Base-by-base conservation (phyloP, 2,888 invertebrate genomes). In the Zelleria hepariella region DNA sequence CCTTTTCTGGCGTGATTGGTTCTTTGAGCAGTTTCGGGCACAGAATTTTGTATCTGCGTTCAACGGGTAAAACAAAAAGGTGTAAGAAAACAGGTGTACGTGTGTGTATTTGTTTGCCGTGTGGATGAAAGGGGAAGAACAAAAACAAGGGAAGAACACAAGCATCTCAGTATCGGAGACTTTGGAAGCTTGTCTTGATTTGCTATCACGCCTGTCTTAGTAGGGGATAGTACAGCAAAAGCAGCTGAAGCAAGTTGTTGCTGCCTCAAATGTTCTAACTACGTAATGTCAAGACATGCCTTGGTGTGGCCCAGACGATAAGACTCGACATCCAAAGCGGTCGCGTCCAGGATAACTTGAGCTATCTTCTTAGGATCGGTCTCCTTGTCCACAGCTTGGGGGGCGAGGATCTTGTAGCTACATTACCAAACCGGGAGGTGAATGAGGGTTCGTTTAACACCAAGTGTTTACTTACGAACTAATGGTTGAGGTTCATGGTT, bases 371-470 rank as follows among this genome's bases (percentile, higher is more conserved):
- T 94, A 78, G 93, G 93, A 82, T 95, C 95, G 66, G 90, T 75
- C 76, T 92, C 90, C 87, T 93, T 93, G 77, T 93, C 92, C 72
- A 93, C 94, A 68, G 93, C 96, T 87, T 94, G 94, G 71, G 99
- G 98, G 86, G 96, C 96, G 91, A 99, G 93, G 92, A 99, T 98
- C 92, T 98, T 98, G 94, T 99, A 99, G 93, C 97, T 97, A 92
- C 78, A 90, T 90, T 86, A 76, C 73, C 78, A 86, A 85, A 82
- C 80, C 75, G 78, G 76, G 82, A 78, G 77, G 70, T 81, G 84
- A 78, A 75, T 86, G 74, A 86, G 78, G 87, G 79, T 49, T 25
- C 6, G 25, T 55, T 21, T 55, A 32, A 18, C 21, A 7, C 3
- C 20, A 53, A 21, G 8, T 8, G 53, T 53, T 10, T 25, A 10